Conservation (phyloP, 64 coral and sea anemone genomes). For the Stichodactyla helianthus region DNA sequence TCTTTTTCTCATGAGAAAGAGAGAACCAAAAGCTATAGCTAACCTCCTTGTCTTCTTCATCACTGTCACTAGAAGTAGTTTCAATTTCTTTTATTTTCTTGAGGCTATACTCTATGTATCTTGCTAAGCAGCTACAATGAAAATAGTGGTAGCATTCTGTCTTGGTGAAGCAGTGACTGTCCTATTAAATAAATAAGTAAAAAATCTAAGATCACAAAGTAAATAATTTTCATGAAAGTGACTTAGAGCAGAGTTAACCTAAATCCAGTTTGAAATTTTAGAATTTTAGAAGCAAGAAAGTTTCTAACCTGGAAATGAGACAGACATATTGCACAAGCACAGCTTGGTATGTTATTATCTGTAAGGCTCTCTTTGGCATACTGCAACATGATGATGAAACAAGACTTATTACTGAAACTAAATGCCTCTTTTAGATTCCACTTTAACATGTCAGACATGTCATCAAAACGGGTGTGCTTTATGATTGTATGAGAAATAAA, state of each 20-base stretch:
- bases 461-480: too few relatives aligned
- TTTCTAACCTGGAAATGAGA: constrained; percentile 81
- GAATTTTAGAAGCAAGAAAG: not conserved
- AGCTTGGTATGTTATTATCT: constrained; percentile 95
- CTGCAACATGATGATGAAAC: constrained; percentile 23
- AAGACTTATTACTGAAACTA: not conserved
- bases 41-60: not conserved
- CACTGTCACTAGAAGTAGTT: not conserved
- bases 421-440: too few relatives aligned
- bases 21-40: not conserved
- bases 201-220: not conserved
- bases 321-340: constrained; percentile 92
- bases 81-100: not conserved
- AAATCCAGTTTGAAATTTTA: not conserved
- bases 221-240: not conserved
- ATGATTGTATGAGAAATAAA: too few relatives aligned
- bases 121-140: constrained; percentile 78
- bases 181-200: constrained; percentile 41
- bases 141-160: constrained; percentile 99
- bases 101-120: constrained; percentile 66
- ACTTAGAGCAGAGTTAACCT: not conserved
- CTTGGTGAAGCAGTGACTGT: constrained; percentile 68
- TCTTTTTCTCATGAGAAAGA: not conserved
- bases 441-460: too few relatives aligned
- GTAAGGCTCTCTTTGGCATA: constrained; percentile 95